Evolutionary conservation across 2,797 vertebrate species (phyloP).

Genomic region (Natrix natrix): DNA sequence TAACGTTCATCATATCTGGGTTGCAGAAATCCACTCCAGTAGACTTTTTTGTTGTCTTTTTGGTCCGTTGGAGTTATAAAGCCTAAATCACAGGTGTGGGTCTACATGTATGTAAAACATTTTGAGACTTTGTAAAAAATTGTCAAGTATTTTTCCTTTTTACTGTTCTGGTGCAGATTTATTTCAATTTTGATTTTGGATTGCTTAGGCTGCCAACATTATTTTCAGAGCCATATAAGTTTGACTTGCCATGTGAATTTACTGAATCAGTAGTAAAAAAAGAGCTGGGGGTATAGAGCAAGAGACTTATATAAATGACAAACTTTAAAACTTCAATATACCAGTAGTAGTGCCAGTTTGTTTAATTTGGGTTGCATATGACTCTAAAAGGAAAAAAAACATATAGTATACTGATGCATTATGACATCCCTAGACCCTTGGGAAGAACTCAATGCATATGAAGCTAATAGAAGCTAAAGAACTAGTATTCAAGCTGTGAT

Average conservation of each 20-base stretch:
- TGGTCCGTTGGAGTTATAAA: not conserved
- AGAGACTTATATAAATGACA: constrained; percentile 20
- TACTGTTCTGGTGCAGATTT: not conserved
- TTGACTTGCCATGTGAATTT: not conserved
- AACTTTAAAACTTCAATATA: not conserved
- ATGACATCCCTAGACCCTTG: not conserved
- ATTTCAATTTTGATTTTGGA: not conserved
- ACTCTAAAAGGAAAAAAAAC: not conserved
- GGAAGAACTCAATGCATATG: not conserved
- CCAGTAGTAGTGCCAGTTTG: not conserved
- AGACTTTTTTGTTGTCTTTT: not conserved
- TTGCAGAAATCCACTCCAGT: not conserved
- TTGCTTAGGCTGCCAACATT: not conserved
- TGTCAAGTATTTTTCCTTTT: not conserved
- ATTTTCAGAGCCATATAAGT: constrained; percentile 3
- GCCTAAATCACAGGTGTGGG: not conserved
- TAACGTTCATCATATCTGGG: not conserved
- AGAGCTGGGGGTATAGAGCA: not conserved
- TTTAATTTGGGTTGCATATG: constrained; percentile 1
- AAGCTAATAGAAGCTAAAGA: not conserved
- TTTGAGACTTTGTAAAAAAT: not conserved
- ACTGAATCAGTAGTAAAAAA: not conserved
- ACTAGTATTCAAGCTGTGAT: not conserved
- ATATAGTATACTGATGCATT: not conserved
- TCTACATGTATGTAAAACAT: not conserved